Evolutionary conservation across 2,888 invertebrate genomes (phyloP).

Genomic region (Agrochola lota): DNA sequence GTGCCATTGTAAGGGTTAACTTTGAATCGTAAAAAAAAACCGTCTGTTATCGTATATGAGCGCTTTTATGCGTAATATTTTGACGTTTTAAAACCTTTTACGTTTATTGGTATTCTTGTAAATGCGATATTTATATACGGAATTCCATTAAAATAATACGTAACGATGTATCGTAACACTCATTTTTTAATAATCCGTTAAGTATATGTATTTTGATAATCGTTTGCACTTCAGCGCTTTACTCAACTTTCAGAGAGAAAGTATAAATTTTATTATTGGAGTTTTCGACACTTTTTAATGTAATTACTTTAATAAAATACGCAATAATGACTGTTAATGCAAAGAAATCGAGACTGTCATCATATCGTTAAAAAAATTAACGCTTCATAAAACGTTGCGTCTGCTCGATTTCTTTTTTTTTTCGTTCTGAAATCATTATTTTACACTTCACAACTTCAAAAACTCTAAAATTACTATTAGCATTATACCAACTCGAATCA

Average conservation of each 20-base stretch:
- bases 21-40: conserved; percentile 65
- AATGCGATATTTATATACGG: conserved; percentile 46
- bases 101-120: conserved; percentile 56
- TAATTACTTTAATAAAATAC: conserved; percentile 11
- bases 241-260: conserved; percentile 55
- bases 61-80: conserved; percentile 62
- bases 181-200: conserved; percentile 42
- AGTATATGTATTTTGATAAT: conserved; percentile 48
- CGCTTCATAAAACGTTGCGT: conserved; percentile 42
- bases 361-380: conserved; percentile 38
- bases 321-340: conserved; percentile 28
- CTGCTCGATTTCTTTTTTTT: conserved; percentile 31
- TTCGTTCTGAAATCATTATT: conserved; percentile 4
- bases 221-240: conserved; percentile 42
- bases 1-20: conserved; percentile 75
- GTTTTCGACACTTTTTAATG: conserved; percentile 38
- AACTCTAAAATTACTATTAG: too few relatives aligned
- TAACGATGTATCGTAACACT: conserved; percentile 28
- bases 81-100: conserved; percentile 60
- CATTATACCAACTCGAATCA: neutral
- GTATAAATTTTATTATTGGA: conserved; percentile 43
- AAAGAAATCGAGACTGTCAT: conserved; percentile 22
- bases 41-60: conserved; percentile 46
- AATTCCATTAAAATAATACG: conserved; percentile 57
- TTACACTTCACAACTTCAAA: neutral